Evolutionary conservation across 2,797 vertebrate species (phyloP).

Genomic region (Microcaecilia unicolor): DNA sequence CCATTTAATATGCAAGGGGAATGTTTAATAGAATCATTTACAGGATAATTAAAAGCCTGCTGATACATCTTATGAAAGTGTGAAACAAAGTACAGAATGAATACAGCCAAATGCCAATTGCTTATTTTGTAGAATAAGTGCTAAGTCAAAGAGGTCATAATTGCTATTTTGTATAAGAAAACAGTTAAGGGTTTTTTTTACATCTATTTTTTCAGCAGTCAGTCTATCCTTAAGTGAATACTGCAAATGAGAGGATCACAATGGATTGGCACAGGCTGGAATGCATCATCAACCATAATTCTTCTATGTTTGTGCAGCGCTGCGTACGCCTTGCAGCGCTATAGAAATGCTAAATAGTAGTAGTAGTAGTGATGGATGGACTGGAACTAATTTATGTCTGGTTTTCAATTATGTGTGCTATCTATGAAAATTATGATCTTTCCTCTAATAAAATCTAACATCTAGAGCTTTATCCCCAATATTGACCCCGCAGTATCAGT

Average conservation of each 20-base stretch:
- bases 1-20: slow-evolving; percentile 52
- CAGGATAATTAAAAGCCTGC: slow-evolving; percentile 51
- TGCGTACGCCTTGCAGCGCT: too few relatives aligned
- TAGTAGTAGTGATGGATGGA: slow-evolving; percentile 12
- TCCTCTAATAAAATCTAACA: neutral
- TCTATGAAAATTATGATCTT: neutral
- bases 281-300: slow-evolving; percentile 5
- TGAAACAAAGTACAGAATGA: slow-evolving; percentile 45
- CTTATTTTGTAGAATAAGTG: slow-evolving; percentile 46
- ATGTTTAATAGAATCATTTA: slow-evolving; percentile 46
- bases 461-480: too few relatives aligned
- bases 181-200: slow-evolving; percentile 38
- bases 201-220: slow-evolving; percentile 28
- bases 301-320: too few relatives aligned
- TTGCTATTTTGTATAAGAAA: slow-evolving; percentile 39
- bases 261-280: slow-evolving; percentile 2
- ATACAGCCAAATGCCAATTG: slow-evolving; percentile 34
- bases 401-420: neutral
- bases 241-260: slow-evolving; percentile 19
- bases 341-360: too few relatives aligned
- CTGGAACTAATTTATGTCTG: slow-evolving; percentile 2
- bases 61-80: slow-evolving; percentile 43
- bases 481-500: too few relatives aligned
- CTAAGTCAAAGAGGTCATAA: slow-evolving; percentile 49
- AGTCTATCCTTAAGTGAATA: slow-evolving; percentile 23